phyloP scores from a whole-genome alignment of 1,140 invertebrate genomes.

The Lutraria rhynchaena region DNA sequence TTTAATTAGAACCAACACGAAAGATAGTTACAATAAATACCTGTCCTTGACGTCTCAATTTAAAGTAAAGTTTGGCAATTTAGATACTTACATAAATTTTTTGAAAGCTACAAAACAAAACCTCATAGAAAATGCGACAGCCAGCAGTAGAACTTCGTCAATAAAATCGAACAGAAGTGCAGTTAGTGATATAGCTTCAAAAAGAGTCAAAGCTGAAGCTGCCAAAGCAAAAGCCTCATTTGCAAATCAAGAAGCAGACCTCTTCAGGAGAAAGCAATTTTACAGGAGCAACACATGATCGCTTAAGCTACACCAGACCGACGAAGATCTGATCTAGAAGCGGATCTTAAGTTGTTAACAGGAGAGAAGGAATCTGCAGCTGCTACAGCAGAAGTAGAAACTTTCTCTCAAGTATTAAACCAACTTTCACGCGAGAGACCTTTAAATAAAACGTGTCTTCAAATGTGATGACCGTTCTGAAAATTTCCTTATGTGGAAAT shows the following conservation, averaged over 20 bases:
- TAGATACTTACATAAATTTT: too few species aligned
- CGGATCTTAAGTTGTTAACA: not conserved
- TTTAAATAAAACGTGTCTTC: too few species aligned
- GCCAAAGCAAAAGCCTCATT: constrained; percentile 14
- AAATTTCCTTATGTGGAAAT: constrained; percentile 54
- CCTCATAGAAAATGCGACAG: too few species aligned
- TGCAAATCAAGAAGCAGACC: constrained; percentile 2
- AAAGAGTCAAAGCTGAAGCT: constrained; percentile 3
- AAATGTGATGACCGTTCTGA: too few species aligned
- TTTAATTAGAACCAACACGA: too few species aligned
- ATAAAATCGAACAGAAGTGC: too few species aligned
- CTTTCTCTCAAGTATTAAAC: not conserved
- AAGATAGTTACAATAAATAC: too few species aligned
- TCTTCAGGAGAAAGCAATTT: not conserved
- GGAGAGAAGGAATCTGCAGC: not conserved
- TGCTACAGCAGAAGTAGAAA: not conserved
- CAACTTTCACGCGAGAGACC: not conserved
- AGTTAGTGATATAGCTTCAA: not conserved
- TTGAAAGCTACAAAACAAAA: too few species aligned
- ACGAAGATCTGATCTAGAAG: not conserved
- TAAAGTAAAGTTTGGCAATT: too few species aligned
- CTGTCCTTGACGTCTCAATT: too few species aligned
- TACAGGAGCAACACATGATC: not conserved
- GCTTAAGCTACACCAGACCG: not conserved
- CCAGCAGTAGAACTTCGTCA: too few species aligned